Base-by-base conservation (phyloP, 2,113 vertebrate genomes). In the Sinocyclocheilus anophthalmus region DNA sequence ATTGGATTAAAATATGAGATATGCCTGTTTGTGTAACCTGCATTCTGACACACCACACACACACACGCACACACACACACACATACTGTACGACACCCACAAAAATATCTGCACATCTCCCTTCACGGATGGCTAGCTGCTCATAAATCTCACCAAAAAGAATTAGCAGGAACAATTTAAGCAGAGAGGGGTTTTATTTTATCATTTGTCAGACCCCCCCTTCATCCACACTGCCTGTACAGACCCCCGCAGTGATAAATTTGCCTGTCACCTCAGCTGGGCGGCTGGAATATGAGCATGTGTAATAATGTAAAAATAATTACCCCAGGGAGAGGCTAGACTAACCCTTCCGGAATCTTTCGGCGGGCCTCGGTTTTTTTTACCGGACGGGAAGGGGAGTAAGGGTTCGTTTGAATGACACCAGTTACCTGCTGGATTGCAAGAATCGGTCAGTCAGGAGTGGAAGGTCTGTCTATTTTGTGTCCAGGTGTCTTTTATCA, bases 251-350 rank as follows among this genome's bases (percentile, higher is more conserved):
- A 92, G 92, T 95, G 95, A 96, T 96, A 94, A 94, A 95, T 95
- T 94, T 94, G 92, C 94, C 94, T 95, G 94, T 95, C 94, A 95
- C 92, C 93, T 93, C 75, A 86, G 88, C 88, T 91, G 89, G 94
- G 94, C 93, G 92, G 92, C 92, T 91, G 86, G 93, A 93, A 95
- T 95, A 94, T 94, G 92, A 95, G 94, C 94, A 95, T 92, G 93
- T 95, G 94, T 95, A 95, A 95, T 95, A 95, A 95, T 96, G 94
- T 95, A 95, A 93, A 94, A 95, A 96, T 96, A 95, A 96, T 96
- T 95, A 96, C 95, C 94, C 94, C 89, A 88, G 94, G 94, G 95
- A 95, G 90, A 93, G 90, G 88, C 78, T 67, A 42, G 42, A 50
- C 53, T 85, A 85, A 87, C 86, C 88, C 78, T 59, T 22, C 55